phyloP scores from a whole-genome alignment of 2,113 vertebrate genomes.

The Okapia johnstoni region DNA sequence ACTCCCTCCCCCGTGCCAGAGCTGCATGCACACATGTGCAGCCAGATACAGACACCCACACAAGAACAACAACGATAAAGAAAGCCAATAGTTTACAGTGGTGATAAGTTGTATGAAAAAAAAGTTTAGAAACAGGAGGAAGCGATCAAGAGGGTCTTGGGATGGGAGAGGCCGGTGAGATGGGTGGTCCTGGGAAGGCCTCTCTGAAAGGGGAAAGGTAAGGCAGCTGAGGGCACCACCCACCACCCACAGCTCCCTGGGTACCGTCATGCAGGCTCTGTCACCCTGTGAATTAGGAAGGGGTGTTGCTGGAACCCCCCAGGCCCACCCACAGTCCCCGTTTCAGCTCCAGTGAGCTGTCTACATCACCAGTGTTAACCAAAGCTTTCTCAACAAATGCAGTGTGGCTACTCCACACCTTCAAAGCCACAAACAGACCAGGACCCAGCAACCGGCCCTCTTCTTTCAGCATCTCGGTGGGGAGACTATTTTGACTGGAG shows the following conservation, averaged over 20 bases:
- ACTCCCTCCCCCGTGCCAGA: background rate
- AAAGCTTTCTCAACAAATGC: background rate
- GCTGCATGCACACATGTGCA: background rate
- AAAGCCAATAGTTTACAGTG: background rate
- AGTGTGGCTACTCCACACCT: background rate
- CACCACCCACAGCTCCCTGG: background rate
- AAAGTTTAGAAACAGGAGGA: background rate
- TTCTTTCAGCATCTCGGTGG: background rate
- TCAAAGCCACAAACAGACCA: background rate
- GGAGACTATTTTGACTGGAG: background rate
- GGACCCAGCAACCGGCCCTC: fast-evolving
- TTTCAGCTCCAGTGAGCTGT: background rate
- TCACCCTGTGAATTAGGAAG: background rate
- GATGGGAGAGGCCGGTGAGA: background rate
- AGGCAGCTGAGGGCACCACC: fast-evolving
- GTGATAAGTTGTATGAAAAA: fast-evolving
- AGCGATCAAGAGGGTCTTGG: background rate
- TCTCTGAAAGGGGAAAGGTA: background rate
- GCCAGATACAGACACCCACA: background rate
- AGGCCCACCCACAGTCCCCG: fast-evolving
- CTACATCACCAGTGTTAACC: no score
- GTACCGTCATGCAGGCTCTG: background rate
- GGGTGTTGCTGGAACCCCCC: no score
- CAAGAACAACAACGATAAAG: background rate
- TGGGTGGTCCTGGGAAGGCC: no score